Evolutionary conservation across 2,797 vertebrate genomes (phyloP).

Genomic region (Esox lucius): DNA sequence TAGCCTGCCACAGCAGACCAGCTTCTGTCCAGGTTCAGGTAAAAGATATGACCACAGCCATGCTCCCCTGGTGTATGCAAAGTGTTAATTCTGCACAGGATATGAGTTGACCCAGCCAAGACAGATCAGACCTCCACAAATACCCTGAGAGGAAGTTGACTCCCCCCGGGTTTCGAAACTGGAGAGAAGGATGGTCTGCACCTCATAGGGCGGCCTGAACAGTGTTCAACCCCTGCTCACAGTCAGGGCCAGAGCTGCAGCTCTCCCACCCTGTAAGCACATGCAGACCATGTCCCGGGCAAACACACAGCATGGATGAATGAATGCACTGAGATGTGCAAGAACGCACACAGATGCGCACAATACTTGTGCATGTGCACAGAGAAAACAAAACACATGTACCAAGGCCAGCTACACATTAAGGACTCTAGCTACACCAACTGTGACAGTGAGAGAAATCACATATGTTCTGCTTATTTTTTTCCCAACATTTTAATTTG

Average conservation of each 20-base stretch:
- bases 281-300: constrained; percentile 6
- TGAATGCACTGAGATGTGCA: neutral
- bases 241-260: constrained; percentile 44
- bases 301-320: neutral
- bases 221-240: constrained; percentile 32
- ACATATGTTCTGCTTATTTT: constrained; percentile 33
- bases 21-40: neutral
- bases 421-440: constrained; percentile 49
- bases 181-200: neutral
- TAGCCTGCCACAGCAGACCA: neutral
- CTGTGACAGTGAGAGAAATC: constrained; percentile 29
- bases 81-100: constrained; percentile 30
- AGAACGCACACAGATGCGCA: too few species aligned
- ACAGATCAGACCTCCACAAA: neutral
- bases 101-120: constrained; percentile 12
- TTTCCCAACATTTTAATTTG: constrained; percentile 16
- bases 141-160: constrained; percentile 20
- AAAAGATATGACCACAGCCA: neutral
- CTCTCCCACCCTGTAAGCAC: constrained; percentile 37
- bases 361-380: neutral
- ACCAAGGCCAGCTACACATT: neutral
- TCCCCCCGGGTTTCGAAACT: constrained; percentile 26
- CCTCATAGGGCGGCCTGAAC: constrained; percentile 22
- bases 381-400: neutral
- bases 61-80: neutral